Evolutionary conservation across 1,140 invertebrate species (phyloP).

Genomic region (Eumeta japonica): DNA sequence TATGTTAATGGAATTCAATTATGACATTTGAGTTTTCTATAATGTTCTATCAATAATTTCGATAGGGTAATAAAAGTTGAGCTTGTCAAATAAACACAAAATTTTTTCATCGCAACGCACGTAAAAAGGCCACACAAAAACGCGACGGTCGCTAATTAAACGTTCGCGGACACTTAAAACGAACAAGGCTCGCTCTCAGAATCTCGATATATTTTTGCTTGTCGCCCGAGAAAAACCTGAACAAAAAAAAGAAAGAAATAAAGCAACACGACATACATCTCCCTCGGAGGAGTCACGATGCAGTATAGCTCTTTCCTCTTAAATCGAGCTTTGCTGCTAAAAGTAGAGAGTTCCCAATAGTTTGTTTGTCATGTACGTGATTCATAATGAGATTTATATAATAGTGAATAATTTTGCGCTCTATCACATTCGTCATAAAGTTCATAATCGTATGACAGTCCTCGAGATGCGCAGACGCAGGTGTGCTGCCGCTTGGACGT

Average conservation of each 20-base stretch:
- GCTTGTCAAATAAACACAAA: too few species aligned
- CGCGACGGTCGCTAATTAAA: too few species aligned
- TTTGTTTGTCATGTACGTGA: slow-evolving; percentile 53
- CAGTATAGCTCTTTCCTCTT: too few species aligned
- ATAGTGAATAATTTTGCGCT: too few species aligned
- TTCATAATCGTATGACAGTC: slow-evolving; percentile 12
- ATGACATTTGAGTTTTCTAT: too few species aligned
- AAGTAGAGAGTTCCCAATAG: slow-evolving; percentile 51
- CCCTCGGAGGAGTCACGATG: slow-evolving; percentile 29
- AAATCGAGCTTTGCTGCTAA: slow-evolving; percentile 42
- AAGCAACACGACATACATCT: slow-evolving; percentile 28
- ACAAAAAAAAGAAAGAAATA: slow-evolving; percentile 29
- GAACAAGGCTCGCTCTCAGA: slow-evolving; percentile 3
- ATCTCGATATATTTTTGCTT: too few species aligned
- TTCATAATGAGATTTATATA: slow-evolving; percentile 51
- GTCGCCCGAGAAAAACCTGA: slow-evolving; percentile 10
- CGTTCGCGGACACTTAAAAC: too few species aligned
- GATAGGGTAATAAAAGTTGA: too few species aligned
- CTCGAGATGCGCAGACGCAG: slow-evolving; percentile 46
- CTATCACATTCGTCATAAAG: slow-evolving; percentile 11
- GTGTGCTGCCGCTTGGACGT: slow-evolving; percentile 50
- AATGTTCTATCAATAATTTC: too few species aligned
- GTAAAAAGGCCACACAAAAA: too few species aligned
- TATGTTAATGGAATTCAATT: too few species aligned
- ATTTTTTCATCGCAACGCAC: too few species aligned